phyloP scores from a whole-genome alignment of 2,888 invertebrate genomes.

The Pinctada fucata region DNA sequence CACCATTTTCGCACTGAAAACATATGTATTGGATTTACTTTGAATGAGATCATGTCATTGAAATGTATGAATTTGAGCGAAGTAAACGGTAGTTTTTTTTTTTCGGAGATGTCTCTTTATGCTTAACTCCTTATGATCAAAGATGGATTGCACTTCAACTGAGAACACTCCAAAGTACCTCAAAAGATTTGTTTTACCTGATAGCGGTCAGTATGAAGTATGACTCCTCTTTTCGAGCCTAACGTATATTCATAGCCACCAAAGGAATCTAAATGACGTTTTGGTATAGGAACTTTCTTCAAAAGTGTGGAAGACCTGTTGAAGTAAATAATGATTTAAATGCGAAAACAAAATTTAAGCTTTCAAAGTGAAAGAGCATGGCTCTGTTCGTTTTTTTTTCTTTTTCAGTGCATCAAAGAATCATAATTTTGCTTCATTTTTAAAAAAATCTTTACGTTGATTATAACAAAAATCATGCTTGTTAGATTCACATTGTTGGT shows the following conservation, averaged over 20 bases:
- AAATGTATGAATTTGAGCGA: too few relatives aligned
- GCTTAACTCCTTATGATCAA: too few relatives aligned
- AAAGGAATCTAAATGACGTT: slow-evolving; percentile 66
- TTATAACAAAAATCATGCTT: not conserved
- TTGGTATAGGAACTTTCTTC: slow-evolving; percentile 64
- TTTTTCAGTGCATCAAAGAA: not conserved
- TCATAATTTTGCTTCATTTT: slow-evolving; percentile 9
- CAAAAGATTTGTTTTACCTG: slow-evolving; percentile 37
- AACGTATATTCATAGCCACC: slow-evolving; percentile 56
- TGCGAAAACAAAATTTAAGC: too few relatives aligned
- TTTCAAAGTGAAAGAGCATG: too few relatives aligned
- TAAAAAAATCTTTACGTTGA: not conserved
- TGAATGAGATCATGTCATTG: too few relatives aligned
- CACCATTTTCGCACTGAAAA: too few relatives aligned
- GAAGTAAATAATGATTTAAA: not conserved
- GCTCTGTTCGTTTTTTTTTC: not conserved
- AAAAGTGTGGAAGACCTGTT: slow-evolving; percentile 67
- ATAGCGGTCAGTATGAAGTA: slow-evolving; percentile 68
- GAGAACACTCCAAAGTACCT: too few relatives aligned
- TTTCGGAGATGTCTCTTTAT: too few relatives aligned
- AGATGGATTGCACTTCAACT: too few relatives aligned
- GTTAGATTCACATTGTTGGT: too few relatives aligned
- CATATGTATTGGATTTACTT: too few relatives aligned
- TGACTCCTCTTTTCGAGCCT: slow-evolving; percentile 58
- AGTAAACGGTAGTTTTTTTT: too few relatives aligned